Evolutionary conservation across 2,888 invertebrate species (phyloP), one percentile per base, ranked within the genome.

Genomic region (Agonopterix subpropinquella): DNA sequence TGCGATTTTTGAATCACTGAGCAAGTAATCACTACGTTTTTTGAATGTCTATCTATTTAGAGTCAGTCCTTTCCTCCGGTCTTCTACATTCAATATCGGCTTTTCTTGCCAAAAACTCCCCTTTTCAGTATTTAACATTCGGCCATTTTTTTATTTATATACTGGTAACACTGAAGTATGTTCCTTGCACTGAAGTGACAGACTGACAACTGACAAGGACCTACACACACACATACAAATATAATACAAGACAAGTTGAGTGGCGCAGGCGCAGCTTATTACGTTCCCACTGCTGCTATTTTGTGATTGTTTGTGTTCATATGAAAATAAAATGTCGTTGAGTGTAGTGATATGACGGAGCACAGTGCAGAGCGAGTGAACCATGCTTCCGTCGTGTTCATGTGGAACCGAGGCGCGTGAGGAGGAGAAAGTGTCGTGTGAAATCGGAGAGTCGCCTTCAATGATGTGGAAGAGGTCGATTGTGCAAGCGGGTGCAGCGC

Each of bases 381-480:
- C 61, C 64, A 82, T 81, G 80, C 58, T 65, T 50, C 58, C 65
- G 52, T 67, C 59, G 55, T 59, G 58, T 53, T 67, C 59, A 56
- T 59, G 58, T 53, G 55, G 62, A 64, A 65, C 63, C 59, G 61
- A 66, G 65, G 66, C 66, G 65, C 61, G 64, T 67, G 70, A 67
- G 61, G 68, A 80, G 80, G 87, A 87, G 87, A 87, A 87, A 87
- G 87, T 87, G 80, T 82, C 81, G 74, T 71, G 71, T 82, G 84
- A 85, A 83, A 82, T 83, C 80, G 65, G 65, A 76, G 78, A 79
- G 76, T 84, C 68, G 78, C 83, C 84, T 85, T 82, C 85, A 81
- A 78, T 86, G 85, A 87, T 85, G 87, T 87, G 86, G 87, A 86
- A 82, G 85, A 85, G 82, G 84, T 79, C 81, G 81, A 81, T 86